Conservation (phyloP, 2,888 invertebrate species). For the Oasisia sp. region DNA sequence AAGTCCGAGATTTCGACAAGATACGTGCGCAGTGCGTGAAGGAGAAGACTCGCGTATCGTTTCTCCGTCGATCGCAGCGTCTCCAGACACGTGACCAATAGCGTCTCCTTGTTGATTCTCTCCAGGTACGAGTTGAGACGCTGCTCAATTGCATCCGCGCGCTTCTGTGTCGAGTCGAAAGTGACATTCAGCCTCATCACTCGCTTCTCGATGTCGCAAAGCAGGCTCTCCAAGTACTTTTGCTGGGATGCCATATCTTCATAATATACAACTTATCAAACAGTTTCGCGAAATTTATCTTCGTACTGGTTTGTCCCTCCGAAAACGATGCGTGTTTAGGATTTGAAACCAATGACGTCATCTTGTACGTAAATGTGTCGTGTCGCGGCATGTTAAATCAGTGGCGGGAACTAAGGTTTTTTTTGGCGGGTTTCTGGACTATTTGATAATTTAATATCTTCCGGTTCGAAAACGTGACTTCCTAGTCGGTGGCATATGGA, state of each 20-base stretch:
- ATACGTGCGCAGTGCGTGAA: not conserved
- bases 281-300: not conserved
- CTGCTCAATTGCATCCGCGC: not conserved
- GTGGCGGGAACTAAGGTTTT: not conserved
- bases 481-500: not conserved
- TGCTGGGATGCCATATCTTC: not conserved
- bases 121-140: not conserved
- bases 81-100: not conserved
- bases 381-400: not conserved
- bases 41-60: not conserved
- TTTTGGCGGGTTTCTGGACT: not conserved
- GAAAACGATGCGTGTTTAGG: not conserved
- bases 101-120: not conserved
- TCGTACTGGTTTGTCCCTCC: not conserved
- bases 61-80: not conserved
- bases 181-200: not conserved
- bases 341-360: conserved; percentile 1
- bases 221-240: not conserved
- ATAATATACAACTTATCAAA: not conserved
- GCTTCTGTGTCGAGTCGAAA: not conserved
- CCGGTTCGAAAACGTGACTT: not conserved
- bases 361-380: not conserved
- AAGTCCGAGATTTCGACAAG: not conserved
- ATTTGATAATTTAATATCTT: not conserved
- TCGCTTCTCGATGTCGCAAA: not conserved